Evolutionary conservation across 35 echinoderm and acorn worm species (phyloP), one percentile per base, ranked within the genome.

Genomic region (Amphiura filiformis): DNA sequence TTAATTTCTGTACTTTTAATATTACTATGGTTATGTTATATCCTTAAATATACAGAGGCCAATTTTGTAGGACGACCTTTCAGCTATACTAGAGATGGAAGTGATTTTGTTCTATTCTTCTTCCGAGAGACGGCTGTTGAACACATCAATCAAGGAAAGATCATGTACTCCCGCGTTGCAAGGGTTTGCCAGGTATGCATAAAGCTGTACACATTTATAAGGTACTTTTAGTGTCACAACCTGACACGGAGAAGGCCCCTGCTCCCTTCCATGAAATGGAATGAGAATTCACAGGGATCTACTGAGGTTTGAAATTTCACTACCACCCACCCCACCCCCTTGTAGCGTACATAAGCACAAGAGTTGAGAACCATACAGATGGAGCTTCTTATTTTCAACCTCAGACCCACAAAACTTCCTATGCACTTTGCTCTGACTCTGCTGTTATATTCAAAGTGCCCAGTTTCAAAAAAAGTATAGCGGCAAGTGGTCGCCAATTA

Each of bases 101-200:
- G 36, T 13, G 86, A 80, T 22, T 32, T 32, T 31, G 22, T 80
- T 4, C 84, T 83, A 33, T 93, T 88, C 80, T 93, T 93, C 44
- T 93, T 88, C 42, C 91, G 91, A 34, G 91, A 93, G 77, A 35
- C 39, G 42, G 91, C 91, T 52, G 41, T 77, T 20, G 91, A 93
- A 64, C 86, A 84, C 76, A 77, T 83, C 31, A 93, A 88, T 65
- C 65, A 52, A 34, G 91, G 91, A 22, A 79, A 79, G 35, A 78
- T 88, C 7, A 37, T 93, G 0, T 88, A 84, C 57, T 83, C 86
- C 1, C 65, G 91, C 37, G 91, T 93, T 26, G 86, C 91, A 2
- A 88, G 79, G 57, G 91, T 93, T 0, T 93, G 91, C 35, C 87
- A 88, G 85, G 91, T 92, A 39, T 39, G 78, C 32, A 32, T 13